Evolutionary conservation across 1,140 invertebrate genomes (phyloP), one percentile per base, ranked within the genome.

Genomic region (Myzus persicae): DNA sequence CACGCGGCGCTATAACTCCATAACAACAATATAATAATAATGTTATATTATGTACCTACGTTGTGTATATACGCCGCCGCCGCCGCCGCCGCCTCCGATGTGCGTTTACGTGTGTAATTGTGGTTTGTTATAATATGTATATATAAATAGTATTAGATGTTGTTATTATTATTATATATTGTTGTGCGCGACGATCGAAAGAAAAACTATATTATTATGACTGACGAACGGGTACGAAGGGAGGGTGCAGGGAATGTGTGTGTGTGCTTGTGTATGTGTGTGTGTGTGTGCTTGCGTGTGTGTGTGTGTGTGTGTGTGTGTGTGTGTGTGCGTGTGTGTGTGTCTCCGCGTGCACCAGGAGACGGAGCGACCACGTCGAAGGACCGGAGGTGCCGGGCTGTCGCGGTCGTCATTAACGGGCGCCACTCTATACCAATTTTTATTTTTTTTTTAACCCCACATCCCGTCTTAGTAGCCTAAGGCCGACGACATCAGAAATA

Each of bases 391-490:
- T 44, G 31, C 14, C 42, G 76, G 84, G 42, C 18, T 36, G 46
- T 89, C 87, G 46, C 44, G 26, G 31, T 88, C 44, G 46, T 89
- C 44, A 89, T 89, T 89, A 89, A 89, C 9, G 87, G 87, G 87
- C 87, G 87, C 87, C 87, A 51, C 87, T 36, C 18, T 38, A n/a
- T 87, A 46, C 38, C 22, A 38, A 38, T 48, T 48, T n/a, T 48
- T 1, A 36, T 40, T 48, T 48, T 44, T 11, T 87, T 88, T 51
- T 31, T 48, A 36, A 20, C 44, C 44, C 46, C 31, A 24, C 3
- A 22, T 48, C n/a, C 46, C 31, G 87, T 89, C 31, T 46, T 20
- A 8, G 85, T 44, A 87, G 85, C 87, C 87, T 38, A 38, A 46
- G 44, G 87, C 46, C 14, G 36, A 26, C 44, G n/a, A 38, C 44